A percentile compares a stretch with the other conserved stretches of the same genome.
phyloP scores from a whole-genome alignment of 2,797 vertebrate genomes.

The Intellagama lesueurii region DNA sequence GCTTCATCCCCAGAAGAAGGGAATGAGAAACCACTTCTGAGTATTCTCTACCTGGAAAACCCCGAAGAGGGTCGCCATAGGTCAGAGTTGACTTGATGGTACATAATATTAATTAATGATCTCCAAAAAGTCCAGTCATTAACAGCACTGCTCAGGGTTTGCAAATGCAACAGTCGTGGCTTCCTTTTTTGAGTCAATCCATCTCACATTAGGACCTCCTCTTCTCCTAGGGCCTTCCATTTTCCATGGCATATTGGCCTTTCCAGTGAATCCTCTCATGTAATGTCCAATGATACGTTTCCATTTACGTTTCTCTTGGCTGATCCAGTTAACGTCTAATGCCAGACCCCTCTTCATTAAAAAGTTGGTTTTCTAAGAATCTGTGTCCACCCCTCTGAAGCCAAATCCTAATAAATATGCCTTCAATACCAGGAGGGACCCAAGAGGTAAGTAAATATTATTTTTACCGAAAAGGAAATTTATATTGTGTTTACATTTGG shows the following conservation, averaged over 20 bases:
- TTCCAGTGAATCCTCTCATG: background rate
- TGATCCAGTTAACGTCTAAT: background rate
- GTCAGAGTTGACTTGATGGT: too few relatives aligned
- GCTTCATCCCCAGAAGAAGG: too few relatives aligned
- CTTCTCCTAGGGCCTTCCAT: background rate
- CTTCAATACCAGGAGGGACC: conserved; percentile 29
- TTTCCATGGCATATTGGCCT: background rate
- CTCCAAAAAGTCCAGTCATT: too few relatives aligned
- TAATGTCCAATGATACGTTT: background rate
- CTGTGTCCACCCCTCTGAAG: conserved; percentile 16
- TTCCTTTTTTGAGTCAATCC: too few relatives aligned
- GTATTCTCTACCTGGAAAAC: too few relatives aligned
- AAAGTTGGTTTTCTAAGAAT: background rate
- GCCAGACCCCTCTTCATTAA: background rate
- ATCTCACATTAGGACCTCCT: background rate
- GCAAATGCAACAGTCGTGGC: too few relatives aligned
- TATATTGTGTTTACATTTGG: conserved; percentile 42
- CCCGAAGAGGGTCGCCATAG: too few relatives aligned
- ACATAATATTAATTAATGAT: too few relatives aligned
- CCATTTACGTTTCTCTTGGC: background rate
- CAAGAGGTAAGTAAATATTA: conserved; percentile 60
- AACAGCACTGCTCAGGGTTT: too few relatives aligned
- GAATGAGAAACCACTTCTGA: too few relatives aligned
- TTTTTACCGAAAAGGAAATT: conserved; percentile 53
- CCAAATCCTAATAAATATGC: background rate